Percentiles rank a stretch among this genome's conserved stretches.
phyloP scores from a whole-genome alignment of 2,888 invertebrate species.

The Antheraea assamensis region DNA sequence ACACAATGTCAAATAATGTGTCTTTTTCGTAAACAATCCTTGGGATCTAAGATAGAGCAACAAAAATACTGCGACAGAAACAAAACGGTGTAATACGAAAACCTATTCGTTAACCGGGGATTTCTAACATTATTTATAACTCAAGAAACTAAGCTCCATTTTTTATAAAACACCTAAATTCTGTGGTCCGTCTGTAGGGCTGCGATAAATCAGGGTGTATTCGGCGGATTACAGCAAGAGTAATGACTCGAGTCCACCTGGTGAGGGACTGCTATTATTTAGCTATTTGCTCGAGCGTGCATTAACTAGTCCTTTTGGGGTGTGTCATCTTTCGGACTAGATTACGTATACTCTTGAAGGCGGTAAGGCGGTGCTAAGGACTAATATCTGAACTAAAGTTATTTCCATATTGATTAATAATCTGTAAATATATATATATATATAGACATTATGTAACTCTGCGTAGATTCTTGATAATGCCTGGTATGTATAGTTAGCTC shows the following conservation, averaged over 20 bases:
- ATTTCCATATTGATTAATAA: background rate
- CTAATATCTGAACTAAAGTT: background rate
- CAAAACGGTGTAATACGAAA: constrained; percentile 39
- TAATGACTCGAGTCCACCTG: constrained; percentile 81
- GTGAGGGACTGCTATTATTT: constrained; percentile 73
- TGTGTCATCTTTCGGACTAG: constrained; percentile 17
- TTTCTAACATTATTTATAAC: constrained; percentile 75
- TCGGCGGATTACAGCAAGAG: constrained; percentile 79
- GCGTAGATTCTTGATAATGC: too few species aligned
- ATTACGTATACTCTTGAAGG: constrained; percentile 21
- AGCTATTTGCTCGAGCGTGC: constrained; percentile 70
- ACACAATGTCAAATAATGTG: background rate
- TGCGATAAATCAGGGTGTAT: constrained; percentile 77
- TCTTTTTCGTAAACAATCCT: background rate
- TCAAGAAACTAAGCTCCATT: constrained; percentile 74
- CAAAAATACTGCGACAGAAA: constrained; percentile 25
- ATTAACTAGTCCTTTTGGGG: constrained; percentile 24
- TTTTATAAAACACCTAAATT: constrained; percentile 80
- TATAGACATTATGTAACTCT: too few species aligned
- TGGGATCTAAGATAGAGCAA: background rate
- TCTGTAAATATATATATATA: too few species aligned
- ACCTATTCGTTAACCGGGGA: constrained; percentile 55
- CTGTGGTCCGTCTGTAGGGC: constrained; percentile 72
- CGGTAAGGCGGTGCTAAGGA: too few species aligned
- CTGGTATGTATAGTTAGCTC: too few species aligned